Conservation (phyloP, 2,113 vertebrate genomes). For the Sakesphorus luctuosus region DNA sequence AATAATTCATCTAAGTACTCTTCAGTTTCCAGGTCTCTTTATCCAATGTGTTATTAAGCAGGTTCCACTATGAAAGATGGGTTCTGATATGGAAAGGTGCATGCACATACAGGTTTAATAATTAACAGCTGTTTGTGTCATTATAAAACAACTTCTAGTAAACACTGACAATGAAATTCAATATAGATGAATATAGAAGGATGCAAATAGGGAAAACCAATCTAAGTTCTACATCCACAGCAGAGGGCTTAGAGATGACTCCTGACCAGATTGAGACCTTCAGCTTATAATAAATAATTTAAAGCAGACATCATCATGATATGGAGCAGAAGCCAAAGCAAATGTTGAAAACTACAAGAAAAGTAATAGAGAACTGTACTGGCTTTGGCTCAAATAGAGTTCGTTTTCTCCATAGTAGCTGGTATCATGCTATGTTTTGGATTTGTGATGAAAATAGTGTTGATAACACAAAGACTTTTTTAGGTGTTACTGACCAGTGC, state of each 20-base stretch:
- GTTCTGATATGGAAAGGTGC: background rate
- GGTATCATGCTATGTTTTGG: background rate
- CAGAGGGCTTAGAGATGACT: background rate
- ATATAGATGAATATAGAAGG: background rate
- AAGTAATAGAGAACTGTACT: background rate
- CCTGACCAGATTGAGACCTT: background rate
- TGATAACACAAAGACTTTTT: background rate
- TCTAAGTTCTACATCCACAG: background rate
- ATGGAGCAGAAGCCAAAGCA: background rate
- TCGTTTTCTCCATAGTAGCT: background rate
- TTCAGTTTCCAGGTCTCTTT: background rate
- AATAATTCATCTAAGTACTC: background rate
- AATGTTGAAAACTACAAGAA: background rate
- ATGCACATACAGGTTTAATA: background rate
- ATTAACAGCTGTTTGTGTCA: background rate
- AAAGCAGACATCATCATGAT: background rate
- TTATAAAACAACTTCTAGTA: background rate
- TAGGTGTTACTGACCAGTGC: background rate
- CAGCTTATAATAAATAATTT: background rate
- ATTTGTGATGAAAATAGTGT: background rate
- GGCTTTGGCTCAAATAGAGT: background rate
- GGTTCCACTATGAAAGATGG: background rate
- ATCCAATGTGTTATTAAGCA: background rate
- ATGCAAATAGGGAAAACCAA: background rate
- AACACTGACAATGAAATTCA: background rate